Base-by-base conservation (phyloP, 2,113 vertebrate species). In the Thalassoma bifasciatum region DNA sequence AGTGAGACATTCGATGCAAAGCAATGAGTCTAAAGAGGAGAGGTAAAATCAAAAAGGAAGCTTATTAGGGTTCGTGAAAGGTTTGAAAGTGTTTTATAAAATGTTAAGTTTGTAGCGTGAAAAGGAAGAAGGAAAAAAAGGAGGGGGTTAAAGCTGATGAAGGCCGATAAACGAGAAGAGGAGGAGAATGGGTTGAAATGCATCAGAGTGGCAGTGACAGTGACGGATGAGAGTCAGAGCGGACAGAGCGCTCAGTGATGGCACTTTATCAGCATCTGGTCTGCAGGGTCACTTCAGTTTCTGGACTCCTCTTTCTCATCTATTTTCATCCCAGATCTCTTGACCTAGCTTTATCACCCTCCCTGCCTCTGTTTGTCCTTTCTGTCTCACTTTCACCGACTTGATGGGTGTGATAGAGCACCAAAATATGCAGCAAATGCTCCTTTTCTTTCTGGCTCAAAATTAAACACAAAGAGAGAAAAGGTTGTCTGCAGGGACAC, bases 181-280 rank as follows among this genome's bases (percentile, higher is more conserved):
- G 59, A 44, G 51, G 38, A 64, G 49, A 42, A 40, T 56, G 40
- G 64, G 79, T 56, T 56, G 75, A 66, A 62, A 59, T 26, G 63
- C 38, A 72, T 59, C 49, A n/a, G 53, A 51, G 19, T 66, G 88
- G 85, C 88, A 87, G 73, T 88, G 87, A 90, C 77, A 77, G 73
- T 88, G 87, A 90, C 77, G 75, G 83, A 88, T 77, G 81, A 75
- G 75, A 71, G 72, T 23, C 16, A 21, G 81, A 73, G 76, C 82
- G 83, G 89, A 83, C 88, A 72, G 82, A 86, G 72, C 38, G 66
- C 73, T 84, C 83, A 70, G 80, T 72, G 79, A 89, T 81, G 81
- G 83, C 82, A 84, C 77, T 86, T 85, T 85, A 77, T 89, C 86
- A 87, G 87, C 71, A 81, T 75, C 66, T 79, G 79, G 87, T 83